Evolutionary conservation across 2,797 vertebrate species (phyloP).

Genomic region (Strix occidentalis): DNA sequence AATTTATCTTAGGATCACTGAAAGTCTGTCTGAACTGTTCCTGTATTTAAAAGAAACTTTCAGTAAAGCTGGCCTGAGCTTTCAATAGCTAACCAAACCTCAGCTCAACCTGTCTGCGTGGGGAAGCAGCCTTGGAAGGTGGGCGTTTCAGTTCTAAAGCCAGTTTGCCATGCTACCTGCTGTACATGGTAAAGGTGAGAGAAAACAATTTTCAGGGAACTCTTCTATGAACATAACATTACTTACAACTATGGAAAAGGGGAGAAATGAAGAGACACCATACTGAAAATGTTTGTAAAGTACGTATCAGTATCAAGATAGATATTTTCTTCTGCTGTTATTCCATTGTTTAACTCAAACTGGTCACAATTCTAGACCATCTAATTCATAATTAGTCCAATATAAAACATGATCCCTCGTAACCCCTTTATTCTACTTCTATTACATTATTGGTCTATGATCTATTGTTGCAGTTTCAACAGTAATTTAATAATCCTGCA

Average conservation of each 20-base stretch:
- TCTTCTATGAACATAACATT: not conserved
- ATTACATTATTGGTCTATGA: not conserved
- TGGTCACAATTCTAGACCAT: not conserved
- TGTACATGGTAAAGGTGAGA: fast-evolving
- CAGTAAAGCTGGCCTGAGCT: not conserved
- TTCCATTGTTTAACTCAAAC: not conserved
- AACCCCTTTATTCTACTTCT: not conserved
- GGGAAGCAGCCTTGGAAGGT: not conserved
- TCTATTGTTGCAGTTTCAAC: not conserved
- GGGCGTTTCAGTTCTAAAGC: fast-evolving
- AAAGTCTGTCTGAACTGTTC: not conserved
- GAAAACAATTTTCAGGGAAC: not conserved
- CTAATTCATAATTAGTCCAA: not conserved
- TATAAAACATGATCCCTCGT: not conserved
- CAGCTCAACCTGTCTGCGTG: fast-evolving
- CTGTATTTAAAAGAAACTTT: not conserved
- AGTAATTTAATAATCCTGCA: not conserved
- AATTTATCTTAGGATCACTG: not conserved
- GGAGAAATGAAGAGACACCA: not conserved
- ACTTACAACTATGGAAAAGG: fast-evolving
- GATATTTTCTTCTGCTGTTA: not conserved
- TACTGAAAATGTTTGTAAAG: not conserved
- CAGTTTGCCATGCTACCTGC: not conserved
- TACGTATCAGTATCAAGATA: not conserved
- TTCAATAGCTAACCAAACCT: not conserved